Evolutionary conservation across 2,888 invertebrate species (phyloP), one percentile per base, ranked within the genome.

Genomic region (Scaptomyza tumidula): DNA sequence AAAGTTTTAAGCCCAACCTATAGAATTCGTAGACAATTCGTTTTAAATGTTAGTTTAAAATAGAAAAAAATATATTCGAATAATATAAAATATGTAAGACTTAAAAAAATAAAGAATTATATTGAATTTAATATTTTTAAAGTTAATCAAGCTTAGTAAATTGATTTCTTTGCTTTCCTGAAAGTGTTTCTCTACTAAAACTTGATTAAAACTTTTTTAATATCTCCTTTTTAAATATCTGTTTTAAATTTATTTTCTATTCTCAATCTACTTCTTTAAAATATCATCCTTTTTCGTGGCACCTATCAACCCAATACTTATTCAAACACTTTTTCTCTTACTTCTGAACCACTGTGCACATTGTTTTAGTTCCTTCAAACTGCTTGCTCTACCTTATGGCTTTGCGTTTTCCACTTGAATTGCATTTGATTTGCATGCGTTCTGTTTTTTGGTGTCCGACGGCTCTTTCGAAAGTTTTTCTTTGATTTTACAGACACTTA

Each of bases 351-450:
- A 83, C 86, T 73, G 82, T 82, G 64, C 59, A 43, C 29, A 27
- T 14, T 54, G 6, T 41, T 54, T 70, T 53, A 57, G 61, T 41
- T 16, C 9, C 4, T 41, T 37, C 14, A 31, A 52, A 49, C 5
- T 13, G 43, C 31, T 45, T 65, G 60, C 70, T 71, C 65, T 70
- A 75, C 72, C 81, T 86, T 81, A 69, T 78, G 70, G 71, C 71
- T 71, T 80, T 75, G 76, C 59, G 67, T 77, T 85, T 84, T 81
- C 85, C 78, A 78, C 82, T 86, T 76, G 76, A 88, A 48, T 78
- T 75, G 60, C 64, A 68, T 77, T 85, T 61, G 80, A 83, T 77
- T 77, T 75, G 72, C 57, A 58, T 72, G 60, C 55, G 46, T 52
- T 49, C 6, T 56, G 52, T 4, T 55, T 39, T 35, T 4, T 53